These are phyloP conservation scores for Sebastes oblongus DNA, from an alignment of 2,797 vertebrate genomes.

Conservation along the genomic window DNA sequence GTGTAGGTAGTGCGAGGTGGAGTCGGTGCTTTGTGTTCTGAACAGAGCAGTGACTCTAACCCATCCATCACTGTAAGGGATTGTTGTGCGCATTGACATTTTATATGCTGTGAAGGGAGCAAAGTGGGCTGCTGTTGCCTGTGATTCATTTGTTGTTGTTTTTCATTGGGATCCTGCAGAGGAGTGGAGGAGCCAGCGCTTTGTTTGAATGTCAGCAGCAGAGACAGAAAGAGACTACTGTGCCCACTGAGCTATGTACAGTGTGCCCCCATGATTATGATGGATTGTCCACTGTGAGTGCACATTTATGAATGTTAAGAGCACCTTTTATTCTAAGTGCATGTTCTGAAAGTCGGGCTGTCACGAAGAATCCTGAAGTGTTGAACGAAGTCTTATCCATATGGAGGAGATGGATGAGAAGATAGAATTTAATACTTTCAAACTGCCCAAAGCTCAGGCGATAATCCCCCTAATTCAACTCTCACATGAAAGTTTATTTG, in stretches of 20 bases:
- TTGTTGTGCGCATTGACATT: constrained; percentile 73
- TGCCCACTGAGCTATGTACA: constrained; percentile 70
- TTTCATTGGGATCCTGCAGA: constrained; percentile 69
- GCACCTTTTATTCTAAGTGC: constrained; percentile 62
- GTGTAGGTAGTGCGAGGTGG: constrained; percentile 43
- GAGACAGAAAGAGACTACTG: constrained; percentile 68
- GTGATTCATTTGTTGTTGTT: constrained; percentile 78
- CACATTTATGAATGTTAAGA: constrained; percentile 68
- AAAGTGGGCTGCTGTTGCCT: constrained; percentile 67
- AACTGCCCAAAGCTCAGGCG: neutral
- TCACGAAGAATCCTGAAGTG: constrained; percentile 19
- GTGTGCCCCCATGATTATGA: constrained; percentile 65
- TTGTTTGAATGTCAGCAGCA: constrained; percentile 75
- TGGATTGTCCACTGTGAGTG: constrained; percentile 63
- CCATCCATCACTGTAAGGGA: constrained; percentile 74
- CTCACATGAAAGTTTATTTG: constrained; percentile 12
- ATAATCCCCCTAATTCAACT: constrained; percentile 29
- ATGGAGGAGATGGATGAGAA: constrained; percentile 23
- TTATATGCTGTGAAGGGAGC: constrained; percentile 70
- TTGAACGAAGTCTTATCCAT: constrained; percentile 16
- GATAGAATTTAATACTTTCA: constrained; percentile 17
- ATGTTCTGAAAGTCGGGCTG: constrained; percentile 43
- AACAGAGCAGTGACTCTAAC: constrained; percentile 44
- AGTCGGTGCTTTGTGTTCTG: constrained; percentile 50
- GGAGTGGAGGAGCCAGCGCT: constrained; percentile 65